Evolutionary conservation across 2,797 vertebrate species (phyloP).

Genomic region (Vireo griseus): DNA sequence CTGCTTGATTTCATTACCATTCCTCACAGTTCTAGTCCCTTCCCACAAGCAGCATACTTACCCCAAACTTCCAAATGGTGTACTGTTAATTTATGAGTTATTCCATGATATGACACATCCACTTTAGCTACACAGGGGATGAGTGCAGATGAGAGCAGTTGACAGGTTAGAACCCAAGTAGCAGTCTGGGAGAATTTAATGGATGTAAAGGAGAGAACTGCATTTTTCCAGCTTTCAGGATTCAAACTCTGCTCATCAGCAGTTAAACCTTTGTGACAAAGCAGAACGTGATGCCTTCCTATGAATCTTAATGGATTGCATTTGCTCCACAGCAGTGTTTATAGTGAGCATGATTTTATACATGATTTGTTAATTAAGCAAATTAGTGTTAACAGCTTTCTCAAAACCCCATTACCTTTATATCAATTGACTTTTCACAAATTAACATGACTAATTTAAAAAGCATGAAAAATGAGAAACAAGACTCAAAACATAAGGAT

Average conservation of each 20-base stretch:
- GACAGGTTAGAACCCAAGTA: background rate
- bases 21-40: background rate
- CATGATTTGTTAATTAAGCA: conserved; percentile 64
- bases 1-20: background rate
- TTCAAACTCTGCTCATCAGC: background rate
- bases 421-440: conserved; percentile 55
- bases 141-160: background rate
- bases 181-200: background rate
- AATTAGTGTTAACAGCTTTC: conserved; percentile 62
- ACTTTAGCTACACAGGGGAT: background rate
- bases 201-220: background rate
- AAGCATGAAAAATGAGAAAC: conserved; percentile 38
- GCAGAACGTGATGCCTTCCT: conserved; percentile 15
- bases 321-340: conserved; percentile 38
- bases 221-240: background rate
- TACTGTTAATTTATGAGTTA: background rate
- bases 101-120: background rate
- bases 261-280: conserved; percentile 52
- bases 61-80: background rate
- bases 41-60: background rate
- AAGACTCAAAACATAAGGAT: background rate
- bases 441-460: conserved; percentile 52
- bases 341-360: conserved; percentile 45
- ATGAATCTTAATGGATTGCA: conserved; percentile 37
- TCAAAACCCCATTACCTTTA: conserved; percentile 52